phyloP scores from a whole-genome alignment of 2,797 vertebrate species.

The Hydrolagus colliei region DNA sequence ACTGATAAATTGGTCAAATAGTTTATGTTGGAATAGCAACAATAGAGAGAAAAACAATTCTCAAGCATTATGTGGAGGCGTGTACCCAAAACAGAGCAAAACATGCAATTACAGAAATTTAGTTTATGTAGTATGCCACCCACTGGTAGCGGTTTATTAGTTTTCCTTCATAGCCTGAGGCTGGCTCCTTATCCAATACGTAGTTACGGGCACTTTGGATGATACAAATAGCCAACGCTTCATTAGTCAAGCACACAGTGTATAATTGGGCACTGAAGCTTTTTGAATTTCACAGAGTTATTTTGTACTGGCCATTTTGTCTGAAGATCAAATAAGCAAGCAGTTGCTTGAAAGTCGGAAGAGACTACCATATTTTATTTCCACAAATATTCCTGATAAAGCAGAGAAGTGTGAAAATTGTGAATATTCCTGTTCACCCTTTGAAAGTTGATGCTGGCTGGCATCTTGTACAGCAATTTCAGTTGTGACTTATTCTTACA shows the following conservation, averaged over 20 bases:
- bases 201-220: slow-evolving; percentile 9
- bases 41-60: neutral
- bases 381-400: neutral
- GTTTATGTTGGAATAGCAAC: neutral
- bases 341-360: neutral
- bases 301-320: neutral
- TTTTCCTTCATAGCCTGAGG: slow-evolving; percentile 30
- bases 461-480: neutral
- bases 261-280: neutral
- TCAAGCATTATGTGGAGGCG: neutral
- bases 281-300: neutral
- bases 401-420: neutral
- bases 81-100: slow-evolving; percentile 16
- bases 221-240: slow-evolving; percentile 13
- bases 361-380: neutral
- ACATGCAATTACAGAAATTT: slow-evolving; percentile 23
- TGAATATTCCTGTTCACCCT: neutral
- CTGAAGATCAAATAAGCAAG: neutral
- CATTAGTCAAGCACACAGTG: slow-evolving; percentile 1
- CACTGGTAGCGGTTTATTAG: slow-evolving; percentile 25
- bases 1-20: slow-evolving; percentile 26
- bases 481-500: no score
- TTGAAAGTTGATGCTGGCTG: neutral
- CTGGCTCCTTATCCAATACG: neutral
- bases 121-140: slow-evolving; percentile 23